Evolutionary conservation across 2,888 invertebrate species (phyloP), one percentile per base, ranked within the genome.

Genomic region (Leptogaster cylindrica): DNA sequence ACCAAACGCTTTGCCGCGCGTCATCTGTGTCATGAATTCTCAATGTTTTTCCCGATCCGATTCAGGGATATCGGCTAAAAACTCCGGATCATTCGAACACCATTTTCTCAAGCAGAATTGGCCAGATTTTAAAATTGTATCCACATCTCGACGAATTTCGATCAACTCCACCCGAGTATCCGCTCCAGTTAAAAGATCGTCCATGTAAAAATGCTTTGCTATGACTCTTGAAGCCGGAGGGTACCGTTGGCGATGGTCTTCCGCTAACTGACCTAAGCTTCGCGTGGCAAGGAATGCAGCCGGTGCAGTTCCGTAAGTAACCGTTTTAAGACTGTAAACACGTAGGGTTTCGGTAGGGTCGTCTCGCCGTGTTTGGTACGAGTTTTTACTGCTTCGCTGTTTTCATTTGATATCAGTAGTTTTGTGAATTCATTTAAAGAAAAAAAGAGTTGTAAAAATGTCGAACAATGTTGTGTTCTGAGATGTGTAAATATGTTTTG

Each of bases 121-220:
- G 5, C 8, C 31, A 7, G 31, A 31, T 31, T 8, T 5, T 8
- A 31, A 31, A 5, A 31, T 7, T 8, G 31, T 8, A 31, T 7
- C 8, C 31, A 31, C 52, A 44, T 71, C 64, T 1, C 33, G 12
- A 10, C 67, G 58, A 14, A 71, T 65, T 31, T 67, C 58, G 3
- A 66, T 14, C 3, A 71, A 67, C 46, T 73, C 68, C 10, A 68
- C 48, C 12, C 65, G 16, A 8, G 67, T 68, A 23, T 65, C 44
- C 8, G 51, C 66, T 7, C 70, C 69, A 10, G 70, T 69, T 3
- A 73, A 65, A 10, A 71, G 46, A 68, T 73, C 73, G 18, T 74
- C 73, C 7, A 73, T 72, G 41, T 73, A 74, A 63, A 73, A 72
- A 64, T 73, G 68, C 2, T 50, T 46, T 3, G 50, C 44, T 16